Evolutionary conservation across 1,140 invertebrate genomes (phyloP).

Genomic region (Trichogramma pretiosum): DNA sequence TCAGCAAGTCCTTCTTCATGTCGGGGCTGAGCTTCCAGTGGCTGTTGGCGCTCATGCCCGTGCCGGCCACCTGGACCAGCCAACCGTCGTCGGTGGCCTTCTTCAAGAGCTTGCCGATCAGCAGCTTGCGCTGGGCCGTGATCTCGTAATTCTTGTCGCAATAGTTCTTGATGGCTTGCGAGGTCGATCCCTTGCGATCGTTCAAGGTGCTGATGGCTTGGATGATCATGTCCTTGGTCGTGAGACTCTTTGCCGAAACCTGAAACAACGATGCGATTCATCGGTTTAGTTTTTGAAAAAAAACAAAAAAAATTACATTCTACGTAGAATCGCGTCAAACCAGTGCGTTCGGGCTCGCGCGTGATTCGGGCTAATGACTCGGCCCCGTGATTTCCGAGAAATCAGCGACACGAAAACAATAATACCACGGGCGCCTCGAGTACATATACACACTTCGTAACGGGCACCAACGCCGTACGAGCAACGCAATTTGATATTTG

Average conservation of each 20-base stretch:
- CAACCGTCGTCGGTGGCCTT: conserved; percentile 2
- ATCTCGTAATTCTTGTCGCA: neutral
- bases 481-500: too few species aligned
- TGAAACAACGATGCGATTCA: too few species aligned
- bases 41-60: conserved; percentile 1
- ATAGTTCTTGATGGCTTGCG: conserved; percentile 10
- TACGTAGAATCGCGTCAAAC: too few species aligned
- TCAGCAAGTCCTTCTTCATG: neutral
- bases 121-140: neutral
- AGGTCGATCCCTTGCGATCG: conserved; percentile 1
- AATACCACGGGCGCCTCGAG: too few species aligned
- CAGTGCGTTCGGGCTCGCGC: too few species aligned
- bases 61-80: conserved; percentile 1
- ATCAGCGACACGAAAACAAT: too few species aligned
- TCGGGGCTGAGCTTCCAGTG: conserved; percentile 10
- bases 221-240: conserved; percentile 16
- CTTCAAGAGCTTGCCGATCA: neutral
- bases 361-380: too few species aligned
- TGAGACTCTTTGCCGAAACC: neutral
- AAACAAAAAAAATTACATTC: too few species aligned
- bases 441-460: too few species aligned
- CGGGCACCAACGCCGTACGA: too few species aligned
- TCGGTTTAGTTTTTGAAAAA: too few species aligned
- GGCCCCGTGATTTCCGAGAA: too few species aligned
- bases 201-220: conserved; percentile 5